phyloP scores from a whole-genome alignment of 2,113 vertebrate species.

The Rhinichthys klamathensis region DNA sequence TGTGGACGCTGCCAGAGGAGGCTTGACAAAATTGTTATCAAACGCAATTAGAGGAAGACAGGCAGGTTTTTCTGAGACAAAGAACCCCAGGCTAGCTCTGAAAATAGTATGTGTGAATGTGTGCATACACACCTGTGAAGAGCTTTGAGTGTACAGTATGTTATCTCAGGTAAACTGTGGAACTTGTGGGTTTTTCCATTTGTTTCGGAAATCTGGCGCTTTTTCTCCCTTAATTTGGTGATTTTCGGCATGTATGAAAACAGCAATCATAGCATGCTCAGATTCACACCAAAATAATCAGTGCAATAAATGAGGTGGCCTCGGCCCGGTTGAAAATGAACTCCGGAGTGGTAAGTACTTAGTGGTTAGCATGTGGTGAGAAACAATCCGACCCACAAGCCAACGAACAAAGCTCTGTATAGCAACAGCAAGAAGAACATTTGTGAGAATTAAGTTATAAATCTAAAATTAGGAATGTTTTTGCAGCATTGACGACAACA shows the following conservation, averaged over 20 bases:
- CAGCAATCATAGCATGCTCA: neutral
- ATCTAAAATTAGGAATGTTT: too few species aligned
- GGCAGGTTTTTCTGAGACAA: slow-evolving; percentile 69
- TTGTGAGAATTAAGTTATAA: neutral
- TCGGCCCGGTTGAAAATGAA: neutral
- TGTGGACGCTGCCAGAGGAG: slow-evolving; percentile 70
- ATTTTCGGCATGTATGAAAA: neutral
- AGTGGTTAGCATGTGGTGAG: neutral
- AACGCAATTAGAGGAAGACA: slow-evolving; percentile 75
- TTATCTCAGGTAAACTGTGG: slow-evolving; percentile 19
- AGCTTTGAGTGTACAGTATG: slow-evolving; percentile 7
- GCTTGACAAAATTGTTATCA: slow-evolving; percentile 82
- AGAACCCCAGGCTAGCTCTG: slow-evolving; percentile 59
- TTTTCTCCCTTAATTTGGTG: neutral
- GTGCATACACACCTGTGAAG: slow-evolving; percentile 45
- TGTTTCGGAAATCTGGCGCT: neutral
- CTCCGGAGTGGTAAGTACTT: neutral
- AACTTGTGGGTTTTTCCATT: neutral
- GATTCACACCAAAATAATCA: neutral
- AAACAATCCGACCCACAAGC: neutral
- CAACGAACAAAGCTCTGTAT: neutral
- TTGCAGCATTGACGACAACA: neutral
- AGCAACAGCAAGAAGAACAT: neutral
- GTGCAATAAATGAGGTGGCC: neutral
- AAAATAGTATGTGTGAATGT: slow-evolving; percentile 52